Evolutionary conservation across 2,113 vertebrate species (phyloP).

Genomic region (Lepidothrix coronata): DNA sequence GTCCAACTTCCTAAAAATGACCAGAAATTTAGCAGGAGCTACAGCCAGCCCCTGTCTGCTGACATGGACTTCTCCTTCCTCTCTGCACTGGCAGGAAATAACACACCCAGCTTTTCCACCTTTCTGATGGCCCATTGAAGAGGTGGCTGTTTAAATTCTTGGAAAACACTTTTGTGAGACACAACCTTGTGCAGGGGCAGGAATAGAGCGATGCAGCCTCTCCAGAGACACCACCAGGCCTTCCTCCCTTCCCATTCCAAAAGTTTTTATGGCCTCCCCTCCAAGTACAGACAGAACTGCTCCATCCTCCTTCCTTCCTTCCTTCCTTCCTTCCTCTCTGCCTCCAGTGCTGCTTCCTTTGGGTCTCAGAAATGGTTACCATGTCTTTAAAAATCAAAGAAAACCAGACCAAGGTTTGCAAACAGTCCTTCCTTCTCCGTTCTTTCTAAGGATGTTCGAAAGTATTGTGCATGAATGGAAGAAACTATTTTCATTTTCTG

Average conservation of each 20-base stretch:
- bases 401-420: background rate
- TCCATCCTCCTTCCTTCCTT: conserved; percentile 9
- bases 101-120: background rate
- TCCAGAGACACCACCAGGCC: background rate
- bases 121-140: background rate
- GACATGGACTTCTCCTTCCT: background rate
- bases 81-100: background rate
- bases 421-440: background rate
- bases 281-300: background rate
- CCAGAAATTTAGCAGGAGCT: background rate
- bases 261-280: background rate
- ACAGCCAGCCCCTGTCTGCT: background rate
- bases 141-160: background rate
- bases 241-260: background rate
- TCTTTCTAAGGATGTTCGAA: background rate
- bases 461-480: background rate
- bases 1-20: background rate
- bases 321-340: conserved; percentile 10
- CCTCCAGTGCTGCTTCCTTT: background rate
- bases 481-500: background rate
- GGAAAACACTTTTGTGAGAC: background rate
- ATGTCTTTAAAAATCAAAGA: background rate
- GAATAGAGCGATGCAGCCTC: background rate
- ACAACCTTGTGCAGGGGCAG: background rate
- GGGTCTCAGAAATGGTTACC: background rate